A percentile compares a stretch with the other conserved stretches of the same genome.
Conservation (phyloP, 2,888 invertebrate genomes). For the Byasa hedistus region DNA sequence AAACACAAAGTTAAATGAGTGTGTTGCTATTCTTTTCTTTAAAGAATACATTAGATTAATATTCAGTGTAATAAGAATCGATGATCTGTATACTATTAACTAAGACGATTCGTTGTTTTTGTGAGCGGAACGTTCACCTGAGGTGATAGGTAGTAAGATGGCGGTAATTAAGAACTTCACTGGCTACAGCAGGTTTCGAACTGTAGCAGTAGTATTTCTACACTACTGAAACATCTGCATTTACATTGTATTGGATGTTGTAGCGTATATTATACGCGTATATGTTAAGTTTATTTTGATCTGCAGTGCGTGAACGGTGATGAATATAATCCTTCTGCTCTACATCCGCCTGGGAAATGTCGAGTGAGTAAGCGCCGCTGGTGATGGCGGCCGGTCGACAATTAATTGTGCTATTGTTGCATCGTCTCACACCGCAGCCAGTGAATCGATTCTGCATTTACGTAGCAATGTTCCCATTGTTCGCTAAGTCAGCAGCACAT, state of each 20-base stretch:
- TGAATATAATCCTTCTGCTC: slow-evolving; percentile 9
- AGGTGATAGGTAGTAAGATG: no score
- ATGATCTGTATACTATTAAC: not conserved
- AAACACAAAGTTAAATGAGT: no score
- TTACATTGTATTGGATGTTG: not conserved
- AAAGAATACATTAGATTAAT: not conserved
- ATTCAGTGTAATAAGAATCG: not conserved
- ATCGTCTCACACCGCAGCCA: slow-evolving; percentile 41
- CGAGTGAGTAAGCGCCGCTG: slow-evolving; percentile 22
- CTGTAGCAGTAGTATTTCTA: not conserved
- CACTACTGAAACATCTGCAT: not conserved
- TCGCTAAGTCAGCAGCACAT: slow-evolving; percentile 1
- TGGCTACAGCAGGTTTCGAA: not conserved
- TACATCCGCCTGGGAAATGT: slow-evolving; percentile 32
- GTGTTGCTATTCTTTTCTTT: no score
- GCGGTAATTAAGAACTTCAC: no score
- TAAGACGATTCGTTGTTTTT: no score
- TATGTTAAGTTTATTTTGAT: not conserved
- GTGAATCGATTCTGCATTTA: slow-evolving; percentile 30
- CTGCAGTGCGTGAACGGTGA: not conserved
- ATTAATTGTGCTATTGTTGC: slow-evolving; percentile 53
- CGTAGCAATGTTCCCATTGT: slow-evolving; percentile 11
- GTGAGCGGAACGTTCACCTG: no score
- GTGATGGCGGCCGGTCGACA: slow-evolving; percentile 26
- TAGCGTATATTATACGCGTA: not conserved